phyloP scores from a whole-genome alignment of 1,140 invertebrate species.

The Drosophila lacteicornis region DNA sequence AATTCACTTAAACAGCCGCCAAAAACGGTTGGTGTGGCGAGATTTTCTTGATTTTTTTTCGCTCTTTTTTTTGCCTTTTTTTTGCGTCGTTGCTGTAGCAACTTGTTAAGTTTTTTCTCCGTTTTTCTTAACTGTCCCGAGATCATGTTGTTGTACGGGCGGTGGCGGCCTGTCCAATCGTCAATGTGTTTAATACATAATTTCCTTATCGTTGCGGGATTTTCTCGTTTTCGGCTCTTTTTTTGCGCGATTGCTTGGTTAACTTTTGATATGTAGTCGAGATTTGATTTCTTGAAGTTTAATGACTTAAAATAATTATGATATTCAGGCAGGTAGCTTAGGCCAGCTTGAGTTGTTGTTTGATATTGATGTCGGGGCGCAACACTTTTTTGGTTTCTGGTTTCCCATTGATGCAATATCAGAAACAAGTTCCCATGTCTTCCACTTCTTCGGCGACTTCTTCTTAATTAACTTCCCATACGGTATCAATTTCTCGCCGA shows the following conservation, averaged over 20 bases:
- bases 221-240: constrained; percentile 47
- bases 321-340: constrained; percentile 46
- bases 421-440: constrained; percentile 58
- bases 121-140: constrained; percentile 57
- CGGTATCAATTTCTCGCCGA: constrained; percentile 73
- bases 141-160: constrained; percentile 66
- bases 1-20: constrained; percentile 80
- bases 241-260: constrained; percentile 29
- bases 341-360: constrained; percentile 19
- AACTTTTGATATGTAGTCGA: constrained; percentile 64
- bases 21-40: constrained; percentile 73
- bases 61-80: constrained; percentile 23
- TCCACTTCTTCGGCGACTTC: constrained; percentile 35
- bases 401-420: constrained; percentile 45
- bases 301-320: constrained; percentile 81
- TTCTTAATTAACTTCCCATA: constrained; percentile 80
- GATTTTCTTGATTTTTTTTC: constrained; percentile 56
- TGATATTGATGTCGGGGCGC: constrained; percentile 38
- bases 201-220: constrained; percentile 71
- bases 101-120: constrained; percentile 75
- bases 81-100: constrained; percentile 27
- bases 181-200: constrained; percentile 81
- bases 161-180: constrained; percentile 64
- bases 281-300: constrained; percentile 78
- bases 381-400: constrained; percentile 72